Base-by-base conservation (phyloP, 2,113 vertebrate species). In the Otis tarda region DNA sequence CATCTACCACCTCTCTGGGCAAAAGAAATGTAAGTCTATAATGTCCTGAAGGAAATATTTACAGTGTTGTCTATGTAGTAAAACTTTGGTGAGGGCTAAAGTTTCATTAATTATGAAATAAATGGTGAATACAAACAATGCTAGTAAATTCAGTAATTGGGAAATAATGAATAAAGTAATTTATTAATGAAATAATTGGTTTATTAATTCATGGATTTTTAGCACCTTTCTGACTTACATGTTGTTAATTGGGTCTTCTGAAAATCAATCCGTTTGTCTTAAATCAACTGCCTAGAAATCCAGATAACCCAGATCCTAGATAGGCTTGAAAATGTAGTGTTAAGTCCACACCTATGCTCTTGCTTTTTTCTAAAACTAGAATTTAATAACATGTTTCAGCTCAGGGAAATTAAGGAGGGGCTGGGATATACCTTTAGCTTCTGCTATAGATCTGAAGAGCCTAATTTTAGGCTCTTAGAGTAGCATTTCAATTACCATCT, bases 301-400 rank as follows among this genome's bases (percentile, higher is more conserved):
- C 18, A 83, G 37, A 61, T 77, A 85, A 49, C 9, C 8, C 10
- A 76, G 45, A 80, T 71, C 20, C 55, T 15, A 82, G 25, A 13
- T 14, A 49, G 21, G 6, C 37, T 70, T 77, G 52, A 90, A 88
- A 93, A 86, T 43, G 9, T 50, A 10, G 9, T 53, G 10, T 80
- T 80, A 88, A 83, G 74, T 59, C 15, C 12, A 19, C 15, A 28
- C 3, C 60, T 91, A 41, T 0, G 8, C 10, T 47, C 31, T 53
- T 74, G 12, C 15, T 68, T 84, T 6, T 92, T 94, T 95, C 73
- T 69, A 86, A 94, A 95, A 67, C 19, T 70, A 61, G 43, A 91
- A 87, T 47, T 91, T 56, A 85, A 65, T 85, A 43, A 49, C 4
- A 2, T 43, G 8, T 76, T 89, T 89, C 37, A 64, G 8, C 11